Evolutionary conservation across 2,113 vertebrate species (phyloP).

Genomic region (Cygnus atratus): DNA sequence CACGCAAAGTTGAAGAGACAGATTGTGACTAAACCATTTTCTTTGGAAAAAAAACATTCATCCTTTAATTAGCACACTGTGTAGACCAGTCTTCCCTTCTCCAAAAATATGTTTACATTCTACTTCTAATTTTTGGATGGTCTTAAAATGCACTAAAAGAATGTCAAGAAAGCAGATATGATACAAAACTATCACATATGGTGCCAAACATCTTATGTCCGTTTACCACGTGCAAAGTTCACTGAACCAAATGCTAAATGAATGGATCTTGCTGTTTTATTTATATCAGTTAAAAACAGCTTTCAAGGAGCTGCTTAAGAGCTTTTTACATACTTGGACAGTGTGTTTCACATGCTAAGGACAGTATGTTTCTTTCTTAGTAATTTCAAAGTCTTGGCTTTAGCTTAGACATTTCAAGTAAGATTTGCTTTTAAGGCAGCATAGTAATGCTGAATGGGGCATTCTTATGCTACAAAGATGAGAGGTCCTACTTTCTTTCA

Average conservation of each 20-base stretch:
- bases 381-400: slow-evolving; percentile 1
- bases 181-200: not conserved
- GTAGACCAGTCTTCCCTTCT: not conserved
- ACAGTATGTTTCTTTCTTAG: not conserved
- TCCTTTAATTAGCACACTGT: not conserved
- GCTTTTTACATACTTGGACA: not conserved
- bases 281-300: not conserved
- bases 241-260: not conserved
- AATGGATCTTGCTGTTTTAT: not conserved
- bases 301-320: not conserved
- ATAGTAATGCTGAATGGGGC: not conserved
- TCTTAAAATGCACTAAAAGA: not conserved
- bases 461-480: not conserved
- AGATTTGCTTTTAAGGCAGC: not conserved
- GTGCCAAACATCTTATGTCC: not conserved
- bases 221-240: not conserved
- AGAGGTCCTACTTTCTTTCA: not conserved
- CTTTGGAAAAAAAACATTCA: not conserved
- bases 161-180: not conserved
- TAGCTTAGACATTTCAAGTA: not conserved
- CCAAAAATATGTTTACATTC: not conserved
- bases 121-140: not conserved
- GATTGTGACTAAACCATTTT: not conserved
- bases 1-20: not conserved
- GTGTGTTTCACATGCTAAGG: not conserved